Percentiles rank a stretch among this genome's conserved stretches.
Conservation (phyloP, 2,113 vertebrate species). For the Pollimyrus isidori region DNA sequence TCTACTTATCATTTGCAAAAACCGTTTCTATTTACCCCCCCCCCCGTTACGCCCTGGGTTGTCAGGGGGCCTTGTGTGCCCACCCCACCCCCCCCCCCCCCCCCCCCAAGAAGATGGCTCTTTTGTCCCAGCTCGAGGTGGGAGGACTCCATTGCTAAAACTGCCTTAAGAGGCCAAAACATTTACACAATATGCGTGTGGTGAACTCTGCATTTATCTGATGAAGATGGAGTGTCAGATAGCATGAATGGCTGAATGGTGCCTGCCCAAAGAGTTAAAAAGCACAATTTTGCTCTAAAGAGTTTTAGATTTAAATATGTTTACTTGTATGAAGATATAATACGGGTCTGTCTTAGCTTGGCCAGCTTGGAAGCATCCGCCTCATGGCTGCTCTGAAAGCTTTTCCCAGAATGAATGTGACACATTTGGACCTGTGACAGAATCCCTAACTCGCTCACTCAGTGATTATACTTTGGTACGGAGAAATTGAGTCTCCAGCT, state of each 20-base stretch:
- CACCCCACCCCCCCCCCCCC: too few species aligned
- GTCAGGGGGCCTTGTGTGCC: not conserved
- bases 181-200: not conserved
- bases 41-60: conserved; percentile 57
- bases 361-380: not conserved
- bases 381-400: not conserved
- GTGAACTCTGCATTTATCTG: not conserved
- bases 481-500: not conserved
- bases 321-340: not conserved
- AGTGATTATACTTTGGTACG: not conserved
- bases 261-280: not conserved
- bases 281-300: not conserved
- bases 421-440: not conserved
- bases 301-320: not conserved
- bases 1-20: too few species aligned
- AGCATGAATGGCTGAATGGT: not conserved
- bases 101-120: not conserved
- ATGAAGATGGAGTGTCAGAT: not conserved
- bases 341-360: not conserved
- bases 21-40: conserved; percentile 66
- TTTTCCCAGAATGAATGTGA: not conserved
- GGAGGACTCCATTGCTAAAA: not conserved
- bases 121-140: not conserved
- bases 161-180: not conserved
- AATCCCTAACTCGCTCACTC: not conserved